A percentile compares a stretch with the other conserved stretches of the same genome.
Conservation (phyloP, 2,113 vertebrate species). For the Percopsis transmontana region DNA sequence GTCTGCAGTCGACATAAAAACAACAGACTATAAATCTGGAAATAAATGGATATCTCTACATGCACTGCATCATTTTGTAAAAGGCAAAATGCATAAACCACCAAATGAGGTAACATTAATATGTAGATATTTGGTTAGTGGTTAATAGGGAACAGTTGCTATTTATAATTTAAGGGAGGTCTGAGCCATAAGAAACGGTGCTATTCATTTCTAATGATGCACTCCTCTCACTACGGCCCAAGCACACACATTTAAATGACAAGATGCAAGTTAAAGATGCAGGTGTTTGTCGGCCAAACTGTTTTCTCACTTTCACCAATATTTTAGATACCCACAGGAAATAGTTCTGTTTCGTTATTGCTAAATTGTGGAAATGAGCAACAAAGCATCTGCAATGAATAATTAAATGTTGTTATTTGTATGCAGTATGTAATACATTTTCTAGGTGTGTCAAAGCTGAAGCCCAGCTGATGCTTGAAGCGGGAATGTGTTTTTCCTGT, state of each 20-base stretch:
- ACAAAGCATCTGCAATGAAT: not conserved
- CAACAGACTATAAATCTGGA: slow-evolving; percentile 1
- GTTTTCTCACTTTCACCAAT: slow-evolving; percentile 27
- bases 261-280: slow-evolving; percentile 55
- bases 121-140: not conserved
- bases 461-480: not conserved
- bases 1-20: not conserved
- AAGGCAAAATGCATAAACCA: not conserved
- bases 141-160: slow-evolving; percentile 21
- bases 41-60: not conserved
- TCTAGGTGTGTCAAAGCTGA: not conserved
- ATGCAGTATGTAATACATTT: not conserved
- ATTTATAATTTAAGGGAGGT: slow-evolving; percentile 52
- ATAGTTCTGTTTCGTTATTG: slow-evolving; percentile 10
- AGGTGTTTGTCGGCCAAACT: slow-evolving; percentile 41
- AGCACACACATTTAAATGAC: slow-evolving; percentile 41
- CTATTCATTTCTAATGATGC: slow-evolving; percentile 47
- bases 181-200: slow-evolving; percentile 11
- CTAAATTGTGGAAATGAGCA: slow-evolving; percentile 15
- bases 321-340: slow-evolving; percentile 26
- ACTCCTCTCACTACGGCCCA: slow-evolving; percentile 36
- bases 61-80: not conserved
- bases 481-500: not conserved
- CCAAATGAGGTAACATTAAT: slow-evolving; percentile 1
- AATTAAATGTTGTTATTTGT: slow-evolving; percentile 6